These are phyloP conservation scores for pig (Sus scrofa) DNA, from an alignment of 2,113 vertebrate species.

Conservation along the genomic window DNA sequence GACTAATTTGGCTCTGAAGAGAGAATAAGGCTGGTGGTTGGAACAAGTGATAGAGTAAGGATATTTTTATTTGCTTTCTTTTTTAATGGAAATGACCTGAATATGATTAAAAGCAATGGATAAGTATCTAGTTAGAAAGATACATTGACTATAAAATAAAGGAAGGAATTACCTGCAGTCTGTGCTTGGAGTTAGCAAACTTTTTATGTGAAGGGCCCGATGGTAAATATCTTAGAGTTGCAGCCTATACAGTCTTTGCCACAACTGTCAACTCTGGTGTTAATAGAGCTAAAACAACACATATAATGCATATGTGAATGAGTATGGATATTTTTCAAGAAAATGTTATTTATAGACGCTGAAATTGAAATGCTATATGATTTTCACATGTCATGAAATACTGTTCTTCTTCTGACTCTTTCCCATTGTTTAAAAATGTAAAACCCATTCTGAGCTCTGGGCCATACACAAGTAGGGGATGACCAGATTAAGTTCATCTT, in stretches of 20 bases:
- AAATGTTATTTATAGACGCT: neutral
- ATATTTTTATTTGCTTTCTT: neutral
- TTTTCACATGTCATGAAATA: neutral
- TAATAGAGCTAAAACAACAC: neutral
- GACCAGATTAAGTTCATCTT: neutral
- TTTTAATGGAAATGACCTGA: neutral
- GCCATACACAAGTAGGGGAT: neutral
- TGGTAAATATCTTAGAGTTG: constrained; percentile 13
- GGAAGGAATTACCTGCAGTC: neutral
- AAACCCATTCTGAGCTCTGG: neutral
- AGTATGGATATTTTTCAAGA: neutral
- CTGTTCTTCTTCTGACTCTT: neutral
- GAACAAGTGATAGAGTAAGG: neutral
- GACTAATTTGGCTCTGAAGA: neutral
- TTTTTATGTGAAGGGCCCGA: neutral
- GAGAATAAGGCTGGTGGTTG: neutral
- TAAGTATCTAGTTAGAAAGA: neutral
- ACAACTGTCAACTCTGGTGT: neutral
- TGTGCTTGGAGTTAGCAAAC: neutral
- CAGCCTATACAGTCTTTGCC: neutral
- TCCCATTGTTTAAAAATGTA: constrained; percentile 1
- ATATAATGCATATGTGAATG: neutral
- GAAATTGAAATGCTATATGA: neutral
- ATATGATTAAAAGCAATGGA: neutral
- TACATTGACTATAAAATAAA: neutral